Evolutionary conservation across 2,888 invertebrate species (phyloP), one percentile per base, ranked within the genome.

Genomic region (Eristalis intricaria): DNA sequence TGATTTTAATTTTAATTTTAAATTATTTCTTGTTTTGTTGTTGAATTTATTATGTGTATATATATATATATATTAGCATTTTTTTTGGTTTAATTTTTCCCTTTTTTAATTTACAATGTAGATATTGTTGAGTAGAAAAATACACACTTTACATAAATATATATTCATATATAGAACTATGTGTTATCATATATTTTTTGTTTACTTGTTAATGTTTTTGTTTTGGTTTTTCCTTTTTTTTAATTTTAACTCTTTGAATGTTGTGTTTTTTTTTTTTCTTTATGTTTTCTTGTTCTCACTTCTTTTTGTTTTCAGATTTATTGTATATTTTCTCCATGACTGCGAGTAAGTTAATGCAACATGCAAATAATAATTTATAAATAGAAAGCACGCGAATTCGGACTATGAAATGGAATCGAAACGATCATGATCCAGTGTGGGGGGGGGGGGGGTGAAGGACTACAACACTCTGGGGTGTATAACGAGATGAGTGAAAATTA

Each of bases 81-180:
- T 1, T n/a, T 58, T 50, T 43, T 43, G 4, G 11, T 38, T 40
- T 61, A 15, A 23, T 8, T 29, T 23, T 61, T 29, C 5, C n/a
- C 4, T 35, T 63, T 32, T 77, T 56, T 38, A 63, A 23, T 69
- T 65, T 40, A 71, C 65, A 70, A 71, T 71, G 71, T 71, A 71
- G 79, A 79, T 65, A 71, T 71, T 71, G 60, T 71, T 65, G 60
- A 66, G 79, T 79, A 79, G 71, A 79, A 79, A 79, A 79, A 79
- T 79, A 79, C 79, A 79, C 65, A 79, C 79, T 79, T 79, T 79
- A 71, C 71, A 79, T 79, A 79, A 79, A 79, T 79, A 79, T 71
- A 79, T 71, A 71, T 71, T 60, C n/a, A 66, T 65, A 79, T 79
- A 66, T 79, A 71, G 65, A 73, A 65, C 71, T 79, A 73, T 73